A percentile compares a stretch with the other conserved stretches of the same genome.
Conservation (phyloP, 2,888 invertebrate species). For the Saturnia pavonia region DNA sequence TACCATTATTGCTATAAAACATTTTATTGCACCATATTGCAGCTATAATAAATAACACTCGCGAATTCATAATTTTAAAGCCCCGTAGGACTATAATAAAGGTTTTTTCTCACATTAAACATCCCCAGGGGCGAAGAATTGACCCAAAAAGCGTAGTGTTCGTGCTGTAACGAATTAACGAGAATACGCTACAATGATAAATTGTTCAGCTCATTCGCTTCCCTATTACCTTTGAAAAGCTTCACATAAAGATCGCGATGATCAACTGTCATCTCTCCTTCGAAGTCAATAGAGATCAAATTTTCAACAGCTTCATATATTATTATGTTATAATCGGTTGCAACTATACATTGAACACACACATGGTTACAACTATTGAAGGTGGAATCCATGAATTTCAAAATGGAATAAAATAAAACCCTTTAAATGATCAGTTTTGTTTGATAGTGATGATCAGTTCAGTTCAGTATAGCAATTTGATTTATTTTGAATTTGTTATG, state of each 20-base stretch:
- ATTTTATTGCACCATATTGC: constrained; percentile 36
- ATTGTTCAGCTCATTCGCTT: constrained; percentile 57
- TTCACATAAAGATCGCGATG: constrained; percentile 25
- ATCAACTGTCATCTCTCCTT: constrained; percentile 7
- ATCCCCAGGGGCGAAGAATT: constrained; percentile 48
- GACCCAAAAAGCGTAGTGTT: constrained; percentile 58
- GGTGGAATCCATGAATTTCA: not conserved
- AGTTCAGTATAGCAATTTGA: not conserved
- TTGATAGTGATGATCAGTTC: constrained; percentile 2
- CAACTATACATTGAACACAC: not conserved
- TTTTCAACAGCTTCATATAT: not conserved
- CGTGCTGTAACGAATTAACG: constrained; percentile 68
- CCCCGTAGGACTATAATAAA: constrained; percentile 39
- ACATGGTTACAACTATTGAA: too few relatives aligned
- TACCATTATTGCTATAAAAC: constrained; percentile 14
- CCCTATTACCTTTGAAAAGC: constrained; percentile 42
- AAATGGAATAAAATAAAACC: not conserved
- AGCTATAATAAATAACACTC: constrained; percentile 34
- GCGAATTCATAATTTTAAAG: constrained; percentile 39
- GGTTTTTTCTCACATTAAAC: constrained; percentile 49
- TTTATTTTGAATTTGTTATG: not conserved
- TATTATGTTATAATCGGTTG: constrained; percentile 8
- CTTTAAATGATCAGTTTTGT: not conserved
- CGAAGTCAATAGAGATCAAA: not conserved
- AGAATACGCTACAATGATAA: constrained; percentile 66